Percentiles rank a stretch among this genome's conserved stretches.
These are phyloP conservation scores for Casuarius casuarius DNA, from an alignment of 2,113 vertebrate genomes.

Conservation along the genomic window DNA sequence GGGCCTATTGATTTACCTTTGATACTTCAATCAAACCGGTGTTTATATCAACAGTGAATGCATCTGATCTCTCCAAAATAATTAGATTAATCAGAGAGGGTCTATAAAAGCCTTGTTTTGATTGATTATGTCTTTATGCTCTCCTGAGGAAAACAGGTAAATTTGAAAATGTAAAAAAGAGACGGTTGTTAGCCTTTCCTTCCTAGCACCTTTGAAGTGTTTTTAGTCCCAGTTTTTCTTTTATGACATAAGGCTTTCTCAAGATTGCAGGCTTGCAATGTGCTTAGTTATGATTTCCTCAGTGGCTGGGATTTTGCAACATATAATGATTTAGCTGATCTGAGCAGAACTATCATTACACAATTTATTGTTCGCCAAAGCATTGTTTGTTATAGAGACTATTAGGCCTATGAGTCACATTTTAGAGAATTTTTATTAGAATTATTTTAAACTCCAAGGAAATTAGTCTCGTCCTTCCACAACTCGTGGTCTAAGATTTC, in stretches of 20 bases:
- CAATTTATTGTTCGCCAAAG: constrained; percentile 57
- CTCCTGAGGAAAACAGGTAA: constrained; percentile 41
- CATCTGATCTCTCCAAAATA: constrained; percentile 46
- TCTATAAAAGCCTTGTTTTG: constrained; percentile 33
- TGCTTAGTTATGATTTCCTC: constrained; percentile 48
- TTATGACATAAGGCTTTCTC: constrained; percentile 4
- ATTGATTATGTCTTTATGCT: constrained; percentile 42
- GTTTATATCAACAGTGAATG: constrained; percentile 20
- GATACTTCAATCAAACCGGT: constrained; percentile 53
- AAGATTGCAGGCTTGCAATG: neutral
- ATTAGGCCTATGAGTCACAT: constrained; percentile 18
- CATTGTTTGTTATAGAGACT: constrained; percentile 44
- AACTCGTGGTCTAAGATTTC: constrained; percentile 21
- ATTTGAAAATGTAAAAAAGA: constrained; percentile 20
- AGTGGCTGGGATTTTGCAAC: constrained; percentile 51
- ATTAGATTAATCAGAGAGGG: constrained; percentile 58
- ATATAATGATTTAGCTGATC: constrained; percentile 52
- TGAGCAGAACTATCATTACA: constrained; percentile 54
- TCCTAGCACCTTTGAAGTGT: constrained; percentile 32
- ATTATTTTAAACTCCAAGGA: constrained; percentile 54
- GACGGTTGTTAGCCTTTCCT: constrained; percentile 40
- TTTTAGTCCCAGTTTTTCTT: constrained; percentile 38
- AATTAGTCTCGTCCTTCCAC: constrained; percentile 21
- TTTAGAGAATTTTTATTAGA: constrained; percentile 47
- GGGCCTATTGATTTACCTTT: constrained; percentile 50